A percentile compares a stretch with the other conserved stretches of the same genome.
Evolutionary conservation across 2,888 invertebrate genomes (phyloP).

Genomic region (Melitaea athalia): DNA sequence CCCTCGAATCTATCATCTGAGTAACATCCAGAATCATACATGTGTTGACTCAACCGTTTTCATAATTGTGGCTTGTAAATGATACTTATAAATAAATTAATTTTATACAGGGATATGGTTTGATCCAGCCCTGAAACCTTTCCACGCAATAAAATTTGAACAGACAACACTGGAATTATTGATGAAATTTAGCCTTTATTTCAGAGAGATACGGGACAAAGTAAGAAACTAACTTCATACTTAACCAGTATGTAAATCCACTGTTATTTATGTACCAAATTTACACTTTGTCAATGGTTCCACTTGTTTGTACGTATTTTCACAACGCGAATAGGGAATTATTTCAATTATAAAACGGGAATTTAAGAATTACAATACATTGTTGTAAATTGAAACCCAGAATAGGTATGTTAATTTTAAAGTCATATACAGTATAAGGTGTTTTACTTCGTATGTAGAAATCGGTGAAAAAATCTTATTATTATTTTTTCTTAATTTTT

Average conservation of each 20-base stretch:
- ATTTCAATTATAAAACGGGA: neutral
- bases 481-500: too few species aligned
- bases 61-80: constrained; percentile 1
- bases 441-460: too few species aligned
- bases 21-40: neutral
- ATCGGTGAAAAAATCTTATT: too few species aligned
- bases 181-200: constrained; percentile 6
- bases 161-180: constrained; percentile 4
- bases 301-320: constrained; percentile 18
- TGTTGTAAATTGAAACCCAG: neutral
- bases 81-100: constrained; percentile 1
- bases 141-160: constrained; percentile 25
- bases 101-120: constrained; percentile 1
- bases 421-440: too few species aligned
- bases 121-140: constrained; percentile 20
- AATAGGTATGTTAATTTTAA: neutral
- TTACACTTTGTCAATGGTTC: constrained; percentile 33
- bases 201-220: neutral
- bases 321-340: constrained; percentile 16
- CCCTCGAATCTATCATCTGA: too few species aligned
- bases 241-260: constrained; percentile 39
- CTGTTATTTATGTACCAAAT: constrained; percentile 40
- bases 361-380: neutral
- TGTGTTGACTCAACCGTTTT: neutral
- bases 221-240: constrained; percentile 11